Evolutionary conservation across 2,797 vertebrate species (phyloP).

Genomic region (Sebastiscus tertius): DNA sequence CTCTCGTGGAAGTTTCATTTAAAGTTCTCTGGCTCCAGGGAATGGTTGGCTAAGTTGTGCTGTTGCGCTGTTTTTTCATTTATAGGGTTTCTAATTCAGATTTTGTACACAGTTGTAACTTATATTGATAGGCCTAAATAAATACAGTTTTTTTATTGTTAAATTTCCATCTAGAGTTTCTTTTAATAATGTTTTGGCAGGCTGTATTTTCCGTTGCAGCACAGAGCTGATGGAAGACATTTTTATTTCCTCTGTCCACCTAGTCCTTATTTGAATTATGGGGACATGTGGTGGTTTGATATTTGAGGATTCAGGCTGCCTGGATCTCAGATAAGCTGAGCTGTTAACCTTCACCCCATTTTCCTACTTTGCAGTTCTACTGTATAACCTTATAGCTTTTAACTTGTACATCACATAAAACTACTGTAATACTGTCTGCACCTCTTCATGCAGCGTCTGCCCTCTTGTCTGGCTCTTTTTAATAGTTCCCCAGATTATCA

Average conservation of each 20-base stretch:
- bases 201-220: neutral
- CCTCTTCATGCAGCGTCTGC: constrained; percentile 14
- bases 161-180: neutral
- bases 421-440: constrained; percentile 31
- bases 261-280: neutral
- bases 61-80: neutral
- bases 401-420: constrained; percentile 18
- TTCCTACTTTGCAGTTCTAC: neutral
- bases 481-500: constrained; percentile 43
- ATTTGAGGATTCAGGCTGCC: constrained; percentile 7
- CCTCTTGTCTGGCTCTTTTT: constrained; percentile 32
- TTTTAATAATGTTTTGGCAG: constrained; percentile 1
- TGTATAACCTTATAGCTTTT: neutral
- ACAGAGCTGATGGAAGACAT: neutral
- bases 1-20: constrained; percentile 36
- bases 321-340: constrained; percentile 6
- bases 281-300: neutral
- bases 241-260: neutral
- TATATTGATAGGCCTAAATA: neutral
- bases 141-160: neutral
- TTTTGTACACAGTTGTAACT: neutral
- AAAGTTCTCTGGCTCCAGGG: constrained; percentile 33
- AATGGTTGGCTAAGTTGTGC: neutral
- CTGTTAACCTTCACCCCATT: constrained; percentile 9
- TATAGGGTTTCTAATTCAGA: neutral